Percentiles rank a stretch among this genome's conserved stretches.
Evolutionary conservation across 2,888 invertebrate genomes (phyloP).

Genomic region (Tiliacea aurago): DNA sequence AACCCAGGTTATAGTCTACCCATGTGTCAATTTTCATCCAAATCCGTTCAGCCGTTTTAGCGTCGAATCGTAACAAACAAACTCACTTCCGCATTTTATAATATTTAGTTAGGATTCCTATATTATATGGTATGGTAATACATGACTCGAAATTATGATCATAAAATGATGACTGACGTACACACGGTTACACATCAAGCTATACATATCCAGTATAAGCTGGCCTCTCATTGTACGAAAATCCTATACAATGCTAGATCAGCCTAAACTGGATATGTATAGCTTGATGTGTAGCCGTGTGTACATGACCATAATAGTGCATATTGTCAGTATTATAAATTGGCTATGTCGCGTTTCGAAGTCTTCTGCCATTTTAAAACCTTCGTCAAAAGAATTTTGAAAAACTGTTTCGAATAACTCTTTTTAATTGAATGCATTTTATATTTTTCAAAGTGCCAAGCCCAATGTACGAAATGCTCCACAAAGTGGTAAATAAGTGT

Average conservation of each 20-base stretch:
- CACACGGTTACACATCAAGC: no score
- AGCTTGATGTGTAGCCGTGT: no score
- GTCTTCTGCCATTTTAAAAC: not conserved
- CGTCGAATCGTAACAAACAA: no score
- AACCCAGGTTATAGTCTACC: no score
- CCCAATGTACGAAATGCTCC: constrained; percentile 26
- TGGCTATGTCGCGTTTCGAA: not conserved
- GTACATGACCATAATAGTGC: no score
- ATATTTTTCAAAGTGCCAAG: constrained; percentile 46
- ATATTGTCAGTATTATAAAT: constrained; percentile 9
- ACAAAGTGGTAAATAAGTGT: constrained; percentile 62
- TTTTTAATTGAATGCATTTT: constrained; percentile 49
- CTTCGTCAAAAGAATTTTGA: constrained; percentile 20
- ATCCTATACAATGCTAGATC: no score
- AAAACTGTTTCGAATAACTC: constrained; percentile 45
- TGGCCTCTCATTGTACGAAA: no score
- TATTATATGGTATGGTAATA: constrained; percentile 1
- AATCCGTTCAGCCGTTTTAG: no score
- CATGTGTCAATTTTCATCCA: no score
- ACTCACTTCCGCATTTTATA: no score
- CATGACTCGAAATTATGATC: constrained; percentile 1
- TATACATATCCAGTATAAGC: no score
- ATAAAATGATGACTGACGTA: constrained; percentile 19
- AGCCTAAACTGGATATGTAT: no score
- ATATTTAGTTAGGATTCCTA: not conserved